These are phyloP conservation scores for Anhinga anhinga DNA, from an alignment of 2,113 vertebrate species.

Conservation along the genomic window DNA sequence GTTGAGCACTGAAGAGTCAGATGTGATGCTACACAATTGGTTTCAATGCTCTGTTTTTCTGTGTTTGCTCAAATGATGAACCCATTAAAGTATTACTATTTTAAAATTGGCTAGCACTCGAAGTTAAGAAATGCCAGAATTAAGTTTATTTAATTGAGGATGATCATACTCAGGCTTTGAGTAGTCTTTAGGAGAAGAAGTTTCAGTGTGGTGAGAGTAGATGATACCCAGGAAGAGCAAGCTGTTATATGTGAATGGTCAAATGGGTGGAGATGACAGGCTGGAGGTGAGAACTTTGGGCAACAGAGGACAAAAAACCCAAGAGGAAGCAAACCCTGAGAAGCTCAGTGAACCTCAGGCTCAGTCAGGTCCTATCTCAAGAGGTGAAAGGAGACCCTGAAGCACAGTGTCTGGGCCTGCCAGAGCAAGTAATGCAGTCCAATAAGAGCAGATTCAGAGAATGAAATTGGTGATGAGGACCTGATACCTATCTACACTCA, in stretches of 20 bases:
- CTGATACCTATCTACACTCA: accelerated
- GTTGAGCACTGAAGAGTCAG: not conserved
- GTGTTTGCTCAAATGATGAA: not conserved
- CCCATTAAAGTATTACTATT: not conserved
- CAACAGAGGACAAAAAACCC: not conserved
- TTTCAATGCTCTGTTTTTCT: not conserved
- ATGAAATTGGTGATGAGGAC: not conserved
- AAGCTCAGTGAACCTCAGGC: not conserved
- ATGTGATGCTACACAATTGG: not conserved
- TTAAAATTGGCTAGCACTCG: not conserved
- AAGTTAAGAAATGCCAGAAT: not conserved
- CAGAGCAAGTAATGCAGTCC: not conserved
- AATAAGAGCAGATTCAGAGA: not conserved
- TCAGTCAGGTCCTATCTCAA: not conserved
- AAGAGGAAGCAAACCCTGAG: not conserved
- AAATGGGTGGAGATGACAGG: not conserved
- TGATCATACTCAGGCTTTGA: not conserved
- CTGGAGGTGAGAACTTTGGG: not conserved
- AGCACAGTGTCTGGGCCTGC: not conserved
- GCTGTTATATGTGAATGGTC: not conserved
- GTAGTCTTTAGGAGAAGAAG: not conserved
- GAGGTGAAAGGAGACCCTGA: not conserved
- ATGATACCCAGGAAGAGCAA: not conserved
- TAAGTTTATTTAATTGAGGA: not conserved
- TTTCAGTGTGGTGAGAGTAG: not conserved